Percentiles rank a stretch among this genome's conserved stretches.
Conservation (phyloP, 2,888 invertebrate genomes). For the Stegana nigrithorax region DNA sequence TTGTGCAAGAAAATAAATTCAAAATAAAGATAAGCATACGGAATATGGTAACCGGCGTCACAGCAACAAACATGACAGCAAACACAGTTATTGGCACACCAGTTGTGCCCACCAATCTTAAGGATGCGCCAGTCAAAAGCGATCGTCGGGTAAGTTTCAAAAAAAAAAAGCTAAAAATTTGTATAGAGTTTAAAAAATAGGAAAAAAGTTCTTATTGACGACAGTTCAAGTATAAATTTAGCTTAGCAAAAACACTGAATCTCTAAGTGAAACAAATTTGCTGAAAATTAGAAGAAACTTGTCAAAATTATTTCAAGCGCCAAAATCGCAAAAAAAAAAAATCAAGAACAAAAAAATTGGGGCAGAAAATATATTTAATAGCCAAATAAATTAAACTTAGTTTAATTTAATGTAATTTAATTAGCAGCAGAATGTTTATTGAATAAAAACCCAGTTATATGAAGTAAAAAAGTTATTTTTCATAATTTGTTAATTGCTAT, state of each 20-base stretch:
- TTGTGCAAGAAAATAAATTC: conserved; percentile 43
- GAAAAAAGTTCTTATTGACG: no score
- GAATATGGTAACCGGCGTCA: conserved; percentile 68
- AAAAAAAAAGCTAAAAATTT: neutral
- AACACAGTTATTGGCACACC: conserved; percentile 60
- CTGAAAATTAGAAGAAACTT: neutral
- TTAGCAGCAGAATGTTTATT: no score
- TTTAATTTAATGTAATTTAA: no score
- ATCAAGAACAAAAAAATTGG: neutral
- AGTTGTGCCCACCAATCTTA: conserved; percentile 52
- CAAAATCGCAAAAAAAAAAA: neutral
- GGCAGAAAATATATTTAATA: neutral
- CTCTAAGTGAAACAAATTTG: neutral
- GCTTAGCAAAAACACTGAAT: neutral
- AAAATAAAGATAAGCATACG: neutral
- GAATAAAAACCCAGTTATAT: no score
- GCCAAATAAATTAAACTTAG: no score
- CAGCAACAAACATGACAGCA: conserved; percentile 60
- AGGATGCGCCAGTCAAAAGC: conserved; percentile 64
- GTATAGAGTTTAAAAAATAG: neutral
- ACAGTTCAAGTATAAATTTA: neutral
- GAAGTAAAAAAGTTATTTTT: no score
- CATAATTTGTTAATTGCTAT: no score
- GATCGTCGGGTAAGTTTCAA: conserved; percentile 68
- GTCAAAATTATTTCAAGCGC: neutral